These are phyloP conservation scores for Aselliscus stoliczkanus DNA, from an alignment of 2,797 vertebrate species.

Conservation along the genomic window DNA sequence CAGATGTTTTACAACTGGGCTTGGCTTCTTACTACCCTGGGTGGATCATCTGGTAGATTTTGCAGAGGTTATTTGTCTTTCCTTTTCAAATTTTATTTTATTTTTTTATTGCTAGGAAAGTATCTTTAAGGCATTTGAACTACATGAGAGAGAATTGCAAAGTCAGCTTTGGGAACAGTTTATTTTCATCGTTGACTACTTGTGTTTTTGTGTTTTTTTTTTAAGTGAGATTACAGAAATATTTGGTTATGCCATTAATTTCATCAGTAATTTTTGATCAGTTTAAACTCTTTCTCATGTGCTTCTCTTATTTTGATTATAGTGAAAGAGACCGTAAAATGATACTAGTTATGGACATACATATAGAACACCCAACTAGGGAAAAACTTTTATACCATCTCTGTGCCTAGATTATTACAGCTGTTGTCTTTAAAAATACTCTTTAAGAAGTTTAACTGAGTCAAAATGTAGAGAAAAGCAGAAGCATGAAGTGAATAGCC, in stretches of 20 bases:
- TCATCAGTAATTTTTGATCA: neutral
- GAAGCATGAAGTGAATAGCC: neutral
- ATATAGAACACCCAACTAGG: neutral
- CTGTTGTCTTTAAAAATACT: constrained; percentile 1
- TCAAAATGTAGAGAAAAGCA: neutral
- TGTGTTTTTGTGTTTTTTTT: neutral
- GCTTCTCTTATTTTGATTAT: neutral
- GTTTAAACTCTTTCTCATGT: neutral
- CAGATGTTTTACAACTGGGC: constrained; percentile 43
- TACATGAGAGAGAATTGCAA: neutral
- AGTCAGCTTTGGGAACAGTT: neutral
- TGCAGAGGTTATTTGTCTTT: constrained; percentile 53
- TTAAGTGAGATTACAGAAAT: neutral
- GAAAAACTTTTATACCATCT: neutral
- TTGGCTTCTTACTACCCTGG: constrained; percentile 36
- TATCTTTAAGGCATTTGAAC: constrained; percentile 40
- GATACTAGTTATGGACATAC: neutral
- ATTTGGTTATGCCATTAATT: neutral
- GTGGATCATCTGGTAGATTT: constrained; percentile 49
- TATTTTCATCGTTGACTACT: neutral
- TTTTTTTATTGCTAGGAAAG: neutral
- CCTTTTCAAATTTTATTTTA: neutral
- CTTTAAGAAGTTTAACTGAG: neutral
- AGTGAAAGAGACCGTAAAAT: neutral
- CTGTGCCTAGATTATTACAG: neutral